A percentile compares a stretch with the other conserved stretches of the same genome.
Conservation (phyloP, 1,140 invertebrate genomes). For the Andrena cerasifolii region DNA sequence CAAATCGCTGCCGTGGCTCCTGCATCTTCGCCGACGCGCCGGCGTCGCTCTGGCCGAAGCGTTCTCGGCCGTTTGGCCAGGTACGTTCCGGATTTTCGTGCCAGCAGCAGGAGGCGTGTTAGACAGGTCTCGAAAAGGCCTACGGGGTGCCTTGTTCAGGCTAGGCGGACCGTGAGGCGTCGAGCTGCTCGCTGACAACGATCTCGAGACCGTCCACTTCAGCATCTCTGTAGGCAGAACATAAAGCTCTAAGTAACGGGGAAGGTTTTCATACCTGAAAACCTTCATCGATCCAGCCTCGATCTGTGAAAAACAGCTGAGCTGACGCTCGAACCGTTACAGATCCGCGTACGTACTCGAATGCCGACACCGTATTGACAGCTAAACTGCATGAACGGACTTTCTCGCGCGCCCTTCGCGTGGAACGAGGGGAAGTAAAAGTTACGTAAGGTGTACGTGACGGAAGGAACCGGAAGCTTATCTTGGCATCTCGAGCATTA, state of each 20-base stretch:
- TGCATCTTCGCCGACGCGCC: constrained; percentile 74
- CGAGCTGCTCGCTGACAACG: constrained; percentile 78
- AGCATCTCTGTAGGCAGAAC: constrained; percentile 73
- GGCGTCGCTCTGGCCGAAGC: constrained; percentile 66
- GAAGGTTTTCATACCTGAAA: neutral
- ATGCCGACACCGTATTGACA: too few relatives aligned
- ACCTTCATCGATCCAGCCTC: constrained; percentile 19
- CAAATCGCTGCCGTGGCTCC: constrained; percentile 78
- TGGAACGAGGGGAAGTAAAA: neutral
- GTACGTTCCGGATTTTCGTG: constrained; percentile 56
- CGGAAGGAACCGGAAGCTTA: constrained; percentile 6
- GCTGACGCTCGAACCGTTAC: too few relatives aligned
- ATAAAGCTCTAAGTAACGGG: constrained; percentile 15
- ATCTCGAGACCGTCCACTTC: constrained; percentile 81
- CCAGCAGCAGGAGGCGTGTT: constrained; percentile 77
- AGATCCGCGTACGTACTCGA: too few relatives aligned
- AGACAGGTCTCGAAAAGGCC: constrained; percentile 78
- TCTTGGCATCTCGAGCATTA: constrained; percentile 15
- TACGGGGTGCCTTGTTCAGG: constrained; percentile 70
- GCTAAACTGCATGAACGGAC: too few relatives aligned
- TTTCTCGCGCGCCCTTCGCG: too few relatives aligned
- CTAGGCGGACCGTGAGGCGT: constrained; percentile 75
- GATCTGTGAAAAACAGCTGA: neutral
- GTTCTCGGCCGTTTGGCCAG: constrained; percentile 44
- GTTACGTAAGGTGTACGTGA: neutral